Percentiles rank a stretch among this genome's conserved stretches.
These are phyloP conservation scores for Protaetia brevitarsis DNA, from an alignment of 1,140 invertebrate species.

Conservation along the genomic window DNA sequence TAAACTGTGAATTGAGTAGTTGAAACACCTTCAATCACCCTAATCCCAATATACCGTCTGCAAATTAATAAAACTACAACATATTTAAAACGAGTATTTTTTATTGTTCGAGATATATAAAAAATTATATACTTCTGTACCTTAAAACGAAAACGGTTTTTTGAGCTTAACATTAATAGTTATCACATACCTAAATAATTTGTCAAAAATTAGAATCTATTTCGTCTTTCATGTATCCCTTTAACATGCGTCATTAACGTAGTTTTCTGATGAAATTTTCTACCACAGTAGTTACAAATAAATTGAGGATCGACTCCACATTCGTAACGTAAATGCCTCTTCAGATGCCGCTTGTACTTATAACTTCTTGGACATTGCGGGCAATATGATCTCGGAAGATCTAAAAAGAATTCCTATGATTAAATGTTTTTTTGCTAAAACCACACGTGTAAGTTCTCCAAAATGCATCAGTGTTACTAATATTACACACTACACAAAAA, in stretches of 20 bases:
- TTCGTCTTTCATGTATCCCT: not conserved
- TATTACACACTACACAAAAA: no score
- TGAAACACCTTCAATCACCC: no score
- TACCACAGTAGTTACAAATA: slow-evolving; percentile 6
- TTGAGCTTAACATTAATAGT: no score
- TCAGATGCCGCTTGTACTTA: slow-evolving; percentile 6
- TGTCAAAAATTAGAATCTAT: not conserved
- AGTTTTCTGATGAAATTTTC: slow-evolving; percentile 18
- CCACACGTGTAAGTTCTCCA: not conserved
- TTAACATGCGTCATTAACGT: slow-evolving; percentile 13
- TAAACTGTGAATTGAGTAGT: no score
- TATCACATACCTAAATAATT: not conserved
- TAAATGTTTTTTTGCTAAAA: not conserved
- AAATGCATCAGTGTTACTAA: not conserved
- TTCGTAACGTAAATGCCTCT: slow-evolving; percentile 13
- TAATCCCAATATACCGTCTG: no score
- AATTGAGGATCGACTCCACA: slow-evolving; percentile 23
- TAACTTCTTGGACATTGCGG: slow-evolving; percentile 20
- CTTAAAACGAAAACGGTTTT: no score
- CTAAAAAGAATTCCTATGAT: not conserved
- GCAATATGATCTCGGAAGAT: slow-evolving; percentile 15
- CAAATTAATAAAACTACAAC: no score
- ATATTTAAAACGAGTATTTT: no score
- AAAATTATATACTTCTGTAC: no score
- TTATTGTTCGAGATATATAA: no score